Percentiles rank a stretch among this genome's conserved stretches.
phyloP scores from a whole-genome alignment of 1,140 invertebrate genomes.

The Drosophila serrata region DNA sequence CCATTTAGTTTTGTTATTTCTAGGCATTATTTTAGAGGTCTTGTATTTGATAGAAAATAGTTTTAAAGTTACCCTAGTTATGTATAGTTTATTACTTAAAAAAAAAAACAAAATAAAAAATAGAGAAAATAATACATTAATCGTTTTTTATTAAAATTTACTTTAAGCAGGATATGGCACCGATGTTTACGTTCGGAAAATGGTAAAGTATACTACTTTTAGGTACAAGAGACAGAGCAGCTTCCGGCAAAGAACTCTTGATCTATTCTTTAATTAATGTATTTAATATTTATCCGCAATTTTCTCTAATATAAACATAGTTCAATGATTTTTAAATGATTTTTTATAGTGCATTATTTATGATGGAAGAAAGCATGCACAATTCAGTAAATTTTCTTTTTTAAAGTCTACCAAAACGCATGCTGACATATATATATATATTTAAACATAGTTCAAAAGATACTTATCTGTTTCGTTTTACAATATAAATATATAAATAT shows the following conservation, averaged over 20 bases:
- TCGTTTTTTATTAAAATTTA: not conserved
- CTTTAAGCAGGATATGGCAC: no score
- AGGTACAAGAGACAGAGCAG: no score
- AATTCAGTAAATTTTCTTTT: not conserved
- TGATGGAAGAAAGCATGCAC: constrained; percentile 11
- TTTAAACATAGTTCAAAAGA: not conserved
- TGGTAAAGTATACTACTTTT: no score
- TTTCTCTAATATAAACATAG: not conserved
- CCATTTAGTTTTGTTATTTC: no score
- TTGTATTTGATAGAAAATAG: not conserved
- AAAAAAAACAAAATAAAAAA: not conserved
- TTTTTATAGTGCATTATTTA: constrained; percentile 1
- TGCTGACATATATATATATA: constrained; percentile 18
- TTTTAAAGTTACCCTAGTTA: not conserved
- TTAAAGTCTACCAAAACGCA: constrained; percentile 13
- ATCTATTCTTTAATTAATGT: no score
- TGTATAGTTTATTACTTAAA: not conserved
- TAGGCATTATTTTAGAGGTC: not conserved
- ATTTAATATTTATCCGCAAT: no score
- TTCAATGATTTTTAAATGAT: not conserved
- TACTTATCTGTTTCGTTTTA: constrained; percentile 29
- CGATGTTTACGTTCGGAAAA: no score
- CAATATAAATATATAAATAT: constrained; percentile 13
- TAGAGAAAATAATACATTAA: not conserved
- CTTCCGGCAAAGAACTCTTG: no score